Percentiles rank a stretch among this genome's conserved stretches.
These are phyloP conservation scores for Phymorhynchus buccinoides DNA, from an alignment of 1,140 invertebrate genomes.

Conservation along the genomic window DNA sequence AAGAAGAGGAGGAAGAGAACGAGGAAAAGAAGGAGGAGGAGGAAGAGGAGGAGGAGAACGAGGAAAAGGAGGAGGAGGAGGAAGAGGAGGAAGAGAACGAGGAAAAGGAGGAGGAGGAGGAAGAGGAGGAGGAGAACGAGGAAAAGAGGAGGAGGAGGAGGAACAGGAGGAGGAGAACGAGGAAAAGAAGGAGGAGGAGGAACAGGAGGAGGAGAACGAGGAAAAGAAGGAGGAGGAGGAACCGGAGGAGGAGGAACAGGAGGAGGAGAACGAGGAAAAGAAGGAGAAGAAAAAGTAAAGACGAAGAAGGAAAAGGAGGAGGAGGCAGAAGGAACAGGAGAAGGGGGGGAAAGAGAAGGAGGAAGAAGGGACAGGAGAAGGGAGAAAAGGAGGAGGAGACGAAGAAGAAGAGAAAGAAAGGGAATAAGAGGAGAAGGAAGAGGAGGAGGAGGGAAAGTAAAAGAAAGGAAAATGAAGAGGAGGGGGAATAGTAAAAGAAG, in stretches of 20 bases:
- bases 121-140: background rate
- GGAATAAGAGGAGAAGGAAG: no score
- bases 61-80: background rate
- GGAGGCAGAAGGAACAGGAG: background rate
- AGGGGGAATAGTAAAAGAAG: no score
- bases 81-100: background rate
- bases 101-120: background rate
- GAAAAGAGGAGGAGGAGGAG: background rate
- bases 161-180: background rate
- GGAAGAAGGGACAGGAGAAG: background rate
- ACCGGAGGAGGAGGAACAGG: background rate
- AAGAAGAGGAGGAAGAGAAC: background rate
- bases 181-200: background rate
- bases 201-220: background rate
- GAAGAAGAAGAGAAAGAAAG: no score
- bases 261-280: background rate
- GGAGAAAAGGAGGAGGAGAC: no score
- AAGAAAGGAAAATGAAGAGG: no score
- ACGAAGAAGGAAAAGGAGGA: background rate
- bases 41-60: background rate
- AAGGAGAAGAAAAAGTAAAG: background rate
- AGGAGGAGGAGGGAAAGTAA: no score
- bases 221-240: background rate
- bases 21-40: background rate
- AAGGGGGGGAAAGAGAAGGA: background rate